Base-by-base conservation (phyloP, 2,113 vertebrate genomes). In the Hucho hucho region DNA sequence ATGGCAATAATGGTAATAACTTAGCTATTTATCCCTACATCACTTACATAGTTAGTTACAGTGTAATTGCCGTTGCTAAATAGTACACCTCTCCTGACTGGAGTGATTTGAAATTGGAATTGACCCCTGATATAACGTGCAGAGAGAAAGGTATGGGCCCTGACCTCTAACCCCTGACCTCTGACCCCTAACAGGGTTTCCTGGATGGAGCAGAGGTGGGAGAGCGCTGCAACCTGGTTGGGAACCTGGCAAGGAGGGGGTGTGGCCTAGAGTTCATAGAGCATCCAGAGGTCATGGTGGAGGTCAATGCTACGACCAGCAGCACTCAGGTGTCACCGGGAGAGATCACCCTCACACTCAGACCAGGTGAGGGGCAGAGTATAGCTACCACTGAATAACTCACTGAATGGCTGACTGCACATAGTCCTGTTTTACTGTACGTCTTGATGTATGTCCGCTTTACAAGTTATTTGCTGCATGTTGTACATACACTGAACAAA, bases 271-370 rank as follows among this genome's bases (percentile, higher is more conserved):
- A 97, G 79, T 95, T 92, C 64, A 93, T 97, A 82, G 96, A 98
- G 91, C 94, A 90, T 28, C 92, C 94, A 2, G 86, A 86, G 67
- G 88, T 92, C 75, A 94, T 68, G 81, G 93, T 96, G 82, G 92
- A 93, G 78, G 89, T 94, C 73, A 91, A 87, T 74, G 78, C 92
- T 76, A 93, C 87, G 2, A 80, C 92, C 79, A 89, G 89, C 79
- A 93, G 94, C 83, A 95, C 90, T 0, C 98, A 99, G 90, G 96
- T 98, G 88, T 93, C 92, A n/a, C 97, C 97, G 20, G 90, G 75
- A 86, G 93, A 95, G 87, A 92, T 97, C 83, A 91, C 90, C 64
- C 69, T 97, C 80, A 94, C 94, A 0, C 93, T 99, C 53, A 91
- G 82, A 78, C 95, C 96, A 96, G 98, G 98, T 98, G 90, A 75